Evolutionary conservation across 2,113 vertebrate genomes (phyloP).

Genomic region (Oncorhynchus clarkii): DNA sequence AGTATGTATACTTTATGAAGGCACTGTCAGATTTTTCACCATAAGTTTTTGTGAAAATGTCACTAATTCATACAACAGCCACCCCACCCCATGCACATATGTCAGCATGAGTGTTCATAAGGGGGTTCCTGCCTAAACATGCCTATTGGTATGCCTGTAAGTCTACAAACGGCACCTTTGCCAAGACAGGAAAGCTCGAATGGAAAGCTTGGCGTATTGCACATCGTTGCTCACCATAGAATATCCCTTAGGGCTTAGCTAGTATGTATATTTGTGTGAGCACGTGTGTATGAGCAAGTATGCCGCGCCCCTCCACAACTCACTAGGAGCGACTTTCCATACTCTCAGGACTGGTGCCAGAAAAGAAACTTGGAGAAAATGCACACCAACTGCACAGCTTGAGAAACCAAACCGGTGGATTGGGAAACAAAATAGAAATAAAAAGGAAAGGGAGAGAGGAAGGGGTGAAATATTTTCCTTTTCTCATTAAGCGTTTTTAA

Average conservation of each 20-base stretch:
- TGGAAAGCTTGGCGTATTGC: conserved; percentile 41
- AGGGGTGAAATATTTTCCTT: conserved; percentile 20
- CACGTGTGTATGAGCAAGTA: background rate
- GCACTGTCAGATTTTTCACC: no score
- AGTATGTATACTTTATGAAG: no score
- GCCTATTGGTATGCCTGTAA: conserved; percentile 10
- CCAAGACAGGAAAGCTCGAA: conserved; percentile 17
- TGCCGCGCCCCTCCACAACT: conserved; percentile 27
- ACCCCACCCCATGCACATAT: background rate
- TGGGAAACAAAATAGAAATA: background rate
- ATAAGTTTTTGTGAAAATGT: no score
- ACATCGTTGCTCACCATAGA: conserved; percentile 37
- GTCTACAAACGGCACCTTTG: background rate
- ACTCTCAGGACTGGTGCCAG: background rate
- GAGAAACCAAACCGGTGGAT: background rate
- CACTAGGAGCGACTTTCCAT: conserved; percentile 44
- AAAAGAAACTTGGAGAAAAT: background rate
- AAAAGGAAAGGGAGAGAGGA: background rate
- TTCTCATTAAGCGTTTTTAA: conserved; percentile 22
- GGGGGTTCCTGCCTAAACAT: conserved; percentile 20
- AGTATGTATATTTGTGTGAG: conserved; percentile 13
- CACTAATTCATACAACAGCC: background rate
- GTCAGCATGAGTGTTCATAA: background rate
- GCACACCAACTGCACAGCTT: background rate
- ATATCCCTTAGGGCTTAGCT: conserved; percentile 14